Evolutionary conservation across 2,888 invertebrate genomes (phyloP).

Genomic region (Eupelmus urozonus): DNA sequence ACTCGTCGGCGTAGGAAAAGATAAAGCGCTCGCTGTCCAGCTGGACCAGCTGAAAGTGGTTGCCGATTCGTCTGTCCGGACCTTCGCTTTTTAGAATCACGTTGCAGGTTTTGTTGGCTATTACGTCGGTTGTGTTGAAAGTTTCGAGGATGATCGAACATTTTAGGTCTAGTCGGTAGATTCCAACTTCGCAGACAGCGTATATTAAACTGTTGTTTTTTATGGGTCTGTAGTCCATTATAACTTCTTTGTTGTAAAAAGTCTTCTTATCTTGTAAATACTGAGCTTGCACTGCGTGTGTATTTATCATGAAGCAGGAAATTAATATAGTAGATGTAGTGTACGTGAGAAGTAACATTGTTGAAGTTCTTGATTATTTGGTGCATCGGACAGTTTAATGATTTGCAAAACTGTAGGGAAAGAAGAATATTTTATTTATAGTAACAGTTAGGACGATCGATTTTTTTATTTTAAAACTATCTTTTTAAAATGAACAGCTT

Average conservation of each 20-base stretch:
- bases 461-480: too few relatives aligned
- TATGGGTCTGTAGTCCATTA: background rate
- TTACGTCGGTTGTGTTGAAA: background rate
- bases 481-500: too few relatives aligned
- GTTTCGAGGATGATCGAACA: background rate
- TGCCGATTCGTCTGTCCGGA: background rate
- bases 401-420: too few relatives aligned
- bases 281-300: background rate
- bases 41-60: background rate
- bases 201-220: slow-evolving; percentile 12
- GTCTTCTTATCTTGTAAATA: background rate
- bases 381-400: too few relatives aligned
- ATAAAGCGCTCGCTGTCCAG: background rate
- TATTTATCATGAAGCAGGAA: too few relatives aligned
- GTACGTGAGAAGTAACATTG: too few relatives aligned
- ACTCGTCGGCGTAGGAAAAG: background rate
- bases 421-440: too few relatives aligned
- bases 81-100: background rate
- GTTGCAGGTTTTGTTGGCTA: slow-evolving; percentile 2
- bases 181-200: background rate
- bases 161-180: slow-evolving; percentile 3
- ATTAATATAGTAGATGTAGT: too few relatives aligned
- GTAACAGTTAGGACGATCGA: too few relatives aligned
- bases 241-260: slow-evolving; percentile 16
- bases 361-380: too few relatives aligned